Percentiles rank a stretch among this genome's conserved stretches.
These are phyloP conservation scores for Epizoanthus fatuus DNA, from an alignment of 92 coral and sea anemone genomes.

Conservation along the genomic window DNA sequence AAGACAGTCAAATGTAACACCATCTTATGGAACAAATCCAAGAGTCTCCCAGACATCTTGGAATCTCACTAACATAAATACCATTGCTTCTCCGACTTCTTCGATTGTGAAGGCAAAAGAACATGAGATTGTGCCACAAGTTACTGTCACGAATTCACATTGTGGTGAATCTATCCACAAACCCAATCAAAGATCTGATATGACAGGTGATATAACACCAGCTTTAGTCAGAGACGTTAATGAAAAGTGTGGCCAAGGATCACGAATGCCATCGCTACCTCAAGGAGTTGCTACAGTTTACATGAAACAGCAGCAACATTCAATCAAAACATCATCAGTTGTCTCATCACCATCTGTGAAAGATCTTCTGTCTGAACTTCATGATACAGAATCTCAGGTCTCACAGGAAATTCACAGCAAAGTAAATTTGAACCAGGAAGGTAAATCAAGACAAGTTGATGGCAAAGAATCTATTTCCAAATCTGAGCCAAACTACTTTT, in stretches of 20 bases:
- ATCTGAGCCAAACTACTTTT: constrained; percentile 5
- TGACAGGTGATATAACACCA: neutral
- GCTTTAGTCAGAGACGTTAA: neutral
- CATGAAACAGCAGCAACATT: constrained; percentile 7
- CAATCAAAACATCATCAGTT: constrained; percentile 18
- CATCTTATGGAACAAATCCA: neutral
- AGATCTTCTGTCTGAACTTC: constrained; percentile 19
- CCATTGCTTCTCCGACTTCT: neutral
- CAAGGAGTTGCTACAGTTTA: neutral
- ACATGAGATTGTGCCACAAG: neutral
- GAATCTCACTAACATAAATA: neutral
- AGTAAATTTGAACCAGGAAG: constrained; percentile 1
- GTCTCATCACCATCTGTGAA: constrained; percentile 33
- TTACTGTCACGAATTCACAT: neutral
- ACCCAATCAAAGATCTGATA: neutral
- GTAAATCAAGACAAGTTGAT: neutral
- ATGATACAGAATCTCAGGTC: neutral
- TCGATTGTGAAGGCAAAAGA: neutral
- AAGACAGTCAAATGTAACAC: neutral
- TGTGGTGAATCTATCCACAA: constrained; percentile 1
- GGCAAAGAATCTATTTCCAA: constrained; percentile 4
- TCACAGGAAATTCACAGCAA: neutral
- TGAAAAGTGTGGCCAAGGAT: neutral
- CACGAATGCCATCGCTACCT: neutral
- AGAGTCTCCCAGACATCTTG: neutral